Evolutionary conservation across 2,888 invertebrate genomes (phyloP).

Genomic region (Asteroscopus sphinx): DNA sequence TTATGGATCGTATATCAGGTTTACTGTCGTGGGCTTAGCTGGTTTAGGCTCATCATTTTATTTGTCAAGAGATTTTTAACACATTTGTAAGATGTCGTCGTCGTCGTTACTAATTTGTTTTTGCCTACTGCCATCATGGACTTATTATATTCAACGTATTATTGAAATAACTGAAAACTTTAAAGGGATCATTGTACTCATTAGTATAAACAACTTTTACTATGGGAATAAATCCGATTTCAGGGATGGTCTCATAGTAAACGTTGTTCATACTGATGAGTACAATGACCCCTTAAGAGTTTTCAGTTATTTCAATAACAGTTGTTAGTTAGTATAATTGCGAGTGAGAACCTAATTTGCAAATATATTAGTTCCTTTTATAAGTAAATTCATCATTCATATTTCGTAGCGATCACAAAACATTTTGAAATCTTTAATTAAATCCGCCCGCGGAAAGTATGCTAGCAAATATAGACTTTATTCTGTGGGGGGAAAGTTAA

Average conservation of each 20-base stretch:
- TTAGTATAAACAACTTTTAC: too few relatives aligned
- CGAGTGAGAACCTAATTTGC: conserved; percentile 23
- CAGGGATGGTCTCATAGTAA: too few relatives aligned
- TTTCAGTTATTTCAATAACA: conserved; percentile 11
- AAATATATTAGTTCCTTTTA: conserved; percentile 8
- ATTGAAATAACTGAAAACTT: too few relatives aligned
- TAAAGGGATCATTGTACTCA: too few relatives aligned
- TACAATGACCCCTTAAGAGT: too few relatives aligned
- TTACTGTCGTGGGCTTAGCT: conserved; percentile 34
- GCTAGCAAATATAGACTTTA: conserved; percentile 56
- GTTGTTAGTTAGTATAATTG: not conserved
- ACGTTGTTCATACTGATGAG: too few relatives aligned
- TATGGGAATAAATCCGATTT: too few relatives aligned
- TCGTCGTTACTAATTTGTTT: too few relatives aligned
- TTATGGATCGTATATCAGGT: conserved; percentile 52
- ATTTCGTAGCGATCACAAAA: conserved; percentile 41
- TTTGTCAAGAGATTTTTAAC: conserved; percentile 22
- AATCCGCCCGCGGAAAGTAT: conserved; percentile 41
- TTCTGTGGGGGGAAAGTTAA: conserved; percentile 44
- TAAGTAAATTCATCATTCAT: conserved; percentile 16
- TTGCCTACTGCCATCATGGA: too few relatives aligned
- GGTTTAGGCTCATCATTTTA: conserved; percentile 29
- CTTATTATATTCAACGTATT: too few relatives aligned
- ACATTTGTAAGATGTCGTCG: conserved; percentile 19
- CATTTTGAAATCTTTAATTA: conserved; percentile 63